phyloP scores from a whole-genome alignment of 2,797 vertebrate species.

The Onychomys torridus region DNA sequence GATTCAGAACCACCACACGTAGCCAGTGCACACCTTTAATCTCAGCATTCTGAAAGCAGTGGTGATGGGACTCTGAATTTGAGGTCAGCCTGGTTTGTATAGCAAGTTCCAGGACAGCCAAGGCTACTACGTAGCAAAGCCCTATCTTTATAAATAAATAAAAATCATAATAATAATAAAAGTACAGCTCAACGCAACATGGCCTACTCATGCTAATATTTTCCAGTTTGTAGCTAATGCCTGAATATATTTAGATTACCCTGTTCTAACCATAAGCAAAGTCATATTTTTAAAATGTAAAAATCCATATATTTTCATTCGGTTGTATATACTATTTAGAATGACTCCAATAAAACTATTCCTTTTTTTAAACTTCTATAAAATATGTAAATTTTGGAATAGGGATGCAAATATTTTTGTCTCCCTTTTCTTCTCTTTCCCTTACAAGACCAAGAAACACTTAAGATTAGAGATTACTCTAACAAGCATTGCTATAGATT shows the following conservation, averaged over 20 bases:
- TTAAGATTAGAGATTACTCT: constrained; percentile 11
- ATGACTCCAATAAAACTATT: constrained; percentile 30
- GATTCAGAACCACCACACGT: not conserved
- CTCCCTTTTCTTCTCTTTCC: not conserved
- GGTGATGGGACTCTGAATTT: not conserved
- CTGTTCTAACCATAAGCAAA: constrained; percentile 8
- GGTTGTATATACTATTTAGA: constrained; percentile 28
- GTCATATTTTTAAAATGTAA: constrained; percentile 23
- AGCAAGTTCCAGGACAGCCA: not conserved
- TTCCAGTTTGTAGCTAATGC: not conserved
- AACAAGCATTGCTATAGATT: constrained; percentile 27
- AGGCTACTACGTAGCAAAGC: not conserved
- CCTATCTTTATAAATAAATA: not conserved
- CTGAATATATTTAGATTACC: constrained; percentile 40
- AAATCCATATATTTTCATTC: constrained; percentile 45
- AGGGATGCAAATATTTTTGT: not conserved
- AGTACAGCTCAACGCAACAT: not conserved
- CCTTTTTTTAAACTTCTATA: constrained; percentile 22
- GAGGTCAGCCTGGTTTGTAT: not conserved
- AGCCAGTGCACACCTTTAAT: not conserved
- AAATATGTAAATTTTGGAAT: not conserved
- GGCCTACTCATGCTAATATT: constrained; percentile 4
- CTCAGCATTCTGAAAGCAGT: not conserved
- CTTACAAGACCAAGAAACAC: constrained; percentile 41
- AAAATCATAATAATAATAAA: not conserved